Evolutionary conservation across 2,113 vertebrate species (phyloP), one percentile per base, ranked within the genome.

Genomic region (Ranitomeya imitator): DNA sequence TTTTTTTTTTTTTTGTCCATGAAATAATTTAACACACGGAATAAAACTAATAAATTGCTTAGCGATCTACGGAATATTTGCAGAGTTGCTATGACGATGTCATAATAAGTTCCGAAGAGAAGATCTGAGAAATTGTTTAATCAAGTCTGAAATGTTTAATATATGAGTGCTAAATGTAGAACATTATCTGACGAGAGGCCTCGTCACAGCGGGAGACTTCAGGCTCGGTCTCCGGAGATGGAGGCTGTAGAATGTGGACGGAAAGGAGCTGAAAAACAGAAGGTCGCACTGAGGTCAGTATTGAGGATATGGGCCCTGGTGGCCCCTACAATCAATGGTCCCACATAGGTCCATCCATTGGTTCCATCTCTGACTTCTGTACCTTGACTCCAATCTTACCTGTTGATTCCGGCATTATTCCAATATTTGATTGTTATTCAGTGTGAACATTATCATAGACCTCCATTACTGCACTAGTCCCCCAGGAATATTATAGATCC

Each of bases 111-210:
- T 79, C 52, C 51, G 9, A 26, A 45, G 23, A 14, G 26, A 23
- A 37, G 57, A 59, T 31, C 23, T 12, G 79, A 37, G 57, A 60
- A 60, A 60, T 81, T 81, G 57, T 81, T 81, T 37, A 81, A 60
- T 81, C 57, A 81, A 37, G 81, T 83, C 61, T 83, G 81, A 65
- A 83, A 83, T 83, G 80, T 67, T 57, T 65, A 65, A 67, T 51
- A 37, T 81, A 55, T 81, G 77, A 79, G n/a, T 3, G 4, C 21
- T 57, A 79, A 79, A 79, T 23, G 57, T 37, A 4, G 23, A 81
- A 26, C 1, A 13, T 80, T 23, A 80, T 31, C 78, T 18, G 54
- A 80, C 55, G 31, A 7, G 78, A 80, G 23, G 54, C 2, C n/a
- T n/a, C 18, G 13, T 51, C n/a, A 26, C 52, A 79, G 78, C 23